Conservation (phyloP, 53 echinoderm and acorn worm species). For the Holothuria leucospilota region DNA sequence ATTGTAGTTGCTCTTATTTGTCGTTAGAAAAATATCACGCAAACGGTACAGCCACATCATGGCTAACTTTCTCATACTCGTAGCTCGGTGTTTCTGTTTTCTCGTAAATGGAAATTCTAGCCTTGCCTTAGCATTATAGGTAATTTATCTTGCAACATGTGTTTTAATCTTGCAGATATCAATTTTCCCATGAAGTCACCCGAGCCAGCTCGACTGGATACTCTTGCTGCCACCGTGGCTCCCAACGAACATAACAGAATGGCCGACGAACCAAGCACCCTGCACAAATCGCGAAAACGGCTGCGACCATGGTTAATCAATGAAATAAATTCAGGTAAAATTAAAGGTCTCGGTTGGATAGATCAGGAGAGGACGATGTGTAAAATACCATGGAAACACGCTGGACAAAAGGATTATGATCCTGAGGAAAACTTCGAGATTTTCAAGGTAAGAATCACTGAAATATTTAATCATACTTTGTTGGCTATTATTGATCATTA, state of each 20-base stretch:
- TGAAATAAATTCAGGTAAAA: conserved; percentile 80
- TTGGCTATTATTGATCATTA: too few relatives aligned
- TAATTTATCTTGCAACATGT: background rate
- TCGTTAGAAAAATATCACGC: too few relatives aligned
- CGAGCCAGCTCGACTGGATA: conserved; percentile 9
- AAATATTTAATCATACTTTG: too few relatives aligned
- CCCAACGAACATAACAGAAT: conserved; percentile 24
- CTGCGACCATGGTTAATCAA: conserved; percentile 84
- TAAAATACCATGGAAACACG: conserved; percentile 99
- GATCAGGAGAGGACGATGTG: conserved; percentile 89
- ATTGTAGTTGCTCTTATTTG: too few relatives aligned
- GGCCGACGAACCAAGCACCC: conserved; percentile 42
- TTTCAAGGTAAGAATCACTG: conserved; percentile 75
- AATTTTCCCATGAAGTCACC: background rate
- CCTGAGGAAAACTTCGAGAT: conserved; percentile 96
- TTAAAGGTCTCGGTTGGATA: conserved; percentile 92
- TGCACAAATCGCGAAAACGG: conserved; percentile 86
- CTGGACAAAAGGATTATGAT: conserved; percentile 98
- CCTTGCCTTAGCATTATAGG: too few relatives aligned
- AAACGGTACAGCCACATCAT: too few relatives aligned
- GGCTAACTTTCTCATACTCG: too few relatives aligned
- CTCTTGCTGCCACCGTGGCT: conserved; percentile 22
- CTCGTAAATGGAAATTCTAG: too few relatives aligned
- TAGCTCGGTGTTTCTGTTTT: too few relatives aligned
- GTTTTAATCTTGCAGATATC: background rate